Evolutionary conservation across 2,113 vertebrate genomes (phyloP).

Genomic region (Microtus oregoni): DNA sequence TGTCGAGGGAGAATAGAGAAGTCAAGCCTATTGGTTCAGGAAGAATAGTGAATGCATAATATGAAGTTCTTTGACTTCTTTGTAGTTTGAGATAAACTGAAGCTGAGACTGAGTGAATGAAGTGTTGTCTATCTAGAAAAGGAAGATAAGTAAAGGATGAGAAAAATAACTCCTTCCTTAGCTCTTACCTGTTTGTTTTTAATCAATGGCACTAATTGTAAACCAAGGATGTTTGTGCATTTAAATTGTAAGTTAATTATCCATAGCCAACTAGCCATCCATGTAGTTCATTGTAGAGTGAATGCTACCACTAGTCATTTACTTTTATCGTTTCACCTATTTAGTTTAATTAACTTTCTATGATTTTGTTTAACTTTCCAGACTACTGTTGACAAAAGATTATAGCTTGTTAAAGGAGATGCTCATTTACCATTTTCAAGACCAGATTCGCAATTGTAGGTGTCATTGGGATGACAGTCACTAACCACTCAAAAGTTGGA

Average conservation of each 20-base stretch:
- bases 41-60: not conserved
- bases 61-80: not conserved
- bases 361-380: slow-evolving; percentile 56
- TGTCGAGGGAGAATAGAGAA: not conserved
- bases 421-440: slow-evolving; percentile 7
- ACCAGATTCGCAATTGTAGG: not conserved
- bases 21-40: not conserved
- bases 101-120: not conserved
- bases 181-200: not conserved
- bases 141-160: not conserved
- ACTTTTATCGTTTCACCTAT: slow-evolving; percentile 21
- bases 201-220: slow-evolving; percentile 10
- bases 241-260: slow-evolving; percentile 61
- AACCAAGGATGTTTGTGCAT: slow-evolving; percentile 35
- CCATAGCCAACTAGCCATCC: not conserved
- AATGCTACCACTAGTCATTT: slow-evolving; percentile 21
- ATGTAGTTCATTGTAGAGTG: not conserved
- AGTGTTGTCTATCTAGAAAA: not conserved
- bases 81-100: not conserved
- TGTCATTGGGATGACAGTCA: not conserved
- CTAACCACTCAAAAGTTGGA: not conserved
- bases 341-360: slow-evolving; percentile 59
- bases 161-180: slow-evolving; percentile 23
- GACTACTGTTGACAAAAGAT: not conserved
- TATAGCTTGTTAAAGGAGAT: slow-evolving; percentile 4